Evolutionary conservation across 2,888 invertebrate species (phyloP), one percentile per base, ranked within the genome.

Genomic region (Rosalia funebris): DNA sequence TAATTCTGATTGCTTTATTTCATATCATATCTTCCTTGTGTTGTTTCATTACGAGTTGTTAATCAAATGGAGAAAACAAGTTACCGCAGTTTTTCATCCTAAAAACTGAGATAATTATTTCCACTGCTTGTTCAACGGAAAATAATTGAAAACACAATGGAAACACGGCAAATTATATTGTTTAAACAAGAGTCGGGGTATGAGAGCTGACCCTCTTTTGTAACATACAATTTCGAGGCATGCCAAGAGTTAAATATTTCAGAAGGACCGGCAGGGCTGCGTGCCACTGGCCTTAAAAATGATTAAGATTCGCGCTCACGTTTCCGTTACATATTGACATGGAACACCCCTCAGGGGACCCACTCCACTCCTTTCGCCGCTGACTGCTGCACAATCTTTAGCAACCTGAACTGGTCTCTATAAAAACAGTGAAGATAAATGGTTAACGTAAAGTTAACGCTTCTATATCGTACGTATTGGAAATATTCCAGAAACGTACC

Each of bases 261-360:
- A 50, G 50, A n/a, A 25, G 39, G 19, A 20, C 34, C 7, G 20
- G 50, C n/a, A 9, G 16, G 10, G 39, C 50, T 50, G 53, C 53
- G 42, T 53, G 53, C 53, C 53, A 42, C 25, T 56, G 61, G 56
- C 63, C 60, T 66, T 66, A 63, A 65, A 65, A 63, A 65, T 68
- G 66, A 65, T 70, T 68, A 69, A 69, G 62, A 68, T 71, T 71
- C 68, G 55, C 61, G 63, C 56, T 64, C 63, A 65, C 65, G 64
- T 64, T 63, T 60, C 64, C 63, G 69, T 63, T 70, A 70, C 69
- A 68, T 71, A 71, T 71, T 70, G 68, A 68, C 67, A 68, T 48
- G 60, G 62, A 66, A 67, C 64, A 70, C 62, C 64, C 62, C 71
- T 56, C 39, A 7, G 31, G 68, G 66, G 66, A 67, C 45, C 57